These are phyloP conservation scores for Silurus lanzhouensis DNA, from an alignment of 2,797 vertebrate genomes.

Conservation along the genomic window DNA sequence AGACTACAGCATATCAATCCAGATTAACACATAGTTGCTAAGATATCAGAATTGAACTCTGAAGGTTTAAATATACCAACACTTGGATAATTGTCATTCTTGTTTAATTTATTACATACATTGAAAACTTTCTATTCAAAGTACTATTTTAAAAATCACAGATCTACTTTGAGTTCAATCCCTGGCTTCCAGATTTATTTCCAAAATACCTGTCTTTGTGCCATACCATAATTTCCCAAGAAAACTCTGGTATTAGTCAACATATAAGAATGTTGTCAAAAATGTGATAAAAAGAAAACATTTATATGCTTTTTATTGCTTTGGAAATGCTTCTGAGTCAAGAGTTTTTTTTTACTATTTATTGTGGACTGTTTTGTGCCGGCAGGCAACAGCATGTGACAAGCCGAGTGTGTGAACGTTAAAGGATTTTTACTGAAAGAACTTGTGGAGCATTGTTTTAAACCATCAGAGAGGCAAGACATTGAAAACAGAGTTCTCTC, in stretches of 20 bases:
- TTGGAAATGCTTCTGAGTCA: background rate
- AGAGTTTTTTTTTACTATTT: background rate
- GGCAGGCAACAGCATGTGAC: conserved; percentile 23
- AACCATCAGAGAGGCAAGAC: conserved; percentile 19
- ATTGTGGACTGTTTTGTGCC: conserved; percentile 21
- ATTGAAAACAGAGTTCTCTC: background rate
- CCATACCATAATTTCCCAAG: background rate
- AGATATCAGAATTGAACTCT: background rate
- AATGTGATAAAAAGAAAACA: background rate
- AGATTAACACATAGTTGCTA: background rate
- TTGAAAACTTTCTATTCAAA: background rate
- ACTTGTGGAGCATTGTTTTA: conserved; percentile 21
- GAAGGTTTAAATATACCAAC: background rate
- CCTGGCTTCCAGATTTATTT: background rate
- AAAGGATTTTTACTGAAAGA: conserved; percentile 13
- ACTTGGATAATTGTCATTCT: background rate
- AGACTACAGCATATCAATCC: background rate
- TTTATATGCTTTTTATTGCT: conserved; percentile 5
- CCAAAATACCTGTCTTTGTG: background rate
- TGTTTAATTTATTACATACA: background rate
- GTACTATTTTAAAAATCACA: no score
- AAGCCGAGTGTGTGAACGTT: conserved; percentile 15
- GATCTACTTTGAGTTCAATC: background rate
- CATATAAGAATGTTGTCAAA: conserved; percentile 15
- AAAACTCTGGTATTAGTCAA: background rate